Conservation (phyloP, 1,140 invertebrate genomes). For the Episyrphus balteatus region DNA sequence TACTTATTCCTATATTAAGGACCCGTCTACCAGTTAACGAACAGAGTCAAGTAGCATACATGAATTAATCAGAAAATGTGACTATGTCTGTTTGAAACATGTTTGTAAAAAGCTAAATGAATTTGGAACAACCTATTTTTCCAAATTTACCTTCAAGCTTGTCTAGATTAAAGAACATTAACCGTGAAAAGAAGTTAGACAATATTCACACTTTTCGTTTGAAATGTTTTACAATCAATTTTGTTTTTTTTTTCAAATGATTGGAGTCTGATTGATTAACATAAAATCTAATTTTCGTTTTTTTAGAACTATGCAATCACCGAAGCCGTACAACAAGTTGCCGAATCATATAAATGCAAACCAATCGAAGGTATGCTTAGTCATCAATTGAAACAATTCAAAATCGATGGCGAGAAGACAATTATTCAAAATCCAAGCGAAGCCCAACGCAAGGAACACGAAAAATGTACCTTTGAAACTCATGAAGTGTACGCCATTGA, state of each 20-base stretch:
- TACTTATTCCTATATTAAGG: background rate
- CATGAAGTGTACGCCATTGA: slow-evolving; percentile 99
- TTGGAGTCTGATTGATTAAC: background rate
- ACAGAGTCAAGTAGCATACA: no score
- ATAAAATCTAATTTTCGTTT: background rate
- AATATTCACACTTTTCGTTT: no score
- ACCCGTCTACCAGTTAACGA: no score
- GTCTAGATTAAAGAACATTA: no score
- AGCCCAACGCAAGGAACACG: slow-evolving; percentile 93
- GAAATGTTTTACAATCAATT: background rate
- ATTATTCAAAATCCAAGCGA: slow-evolving; percentile 98
- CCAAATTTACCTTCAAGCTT: no score
- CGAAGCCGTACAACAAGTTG: slow-evolving; percentile 85
- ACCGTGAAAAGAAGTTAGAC: no score
- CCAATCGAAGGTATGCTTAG: slow-evolving; percentile 98
- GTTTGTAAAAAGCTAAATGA: no score
- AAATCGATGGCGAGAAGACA: slow-evolving; percentile 97
- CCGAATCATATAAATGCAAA: slow-evolving; percentile 88
- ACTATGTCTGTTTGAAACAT: no score
- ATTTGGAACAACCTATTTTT: no score
- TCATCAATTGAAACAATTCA: slow-evolving; percentile 91
- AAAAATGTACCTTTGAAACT: slow-evolving; percentile 91
- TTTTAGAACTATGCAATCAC: slow-evolving; percentile 84
- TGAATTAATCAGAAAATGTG: no score
- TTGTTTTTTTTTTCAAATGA: slow-evolving; percentile 4